Evolutionary conservation across 2,113 vertebrate genomes (phyloP).

Genomic region (Mormyrus lacerda): DNA sequence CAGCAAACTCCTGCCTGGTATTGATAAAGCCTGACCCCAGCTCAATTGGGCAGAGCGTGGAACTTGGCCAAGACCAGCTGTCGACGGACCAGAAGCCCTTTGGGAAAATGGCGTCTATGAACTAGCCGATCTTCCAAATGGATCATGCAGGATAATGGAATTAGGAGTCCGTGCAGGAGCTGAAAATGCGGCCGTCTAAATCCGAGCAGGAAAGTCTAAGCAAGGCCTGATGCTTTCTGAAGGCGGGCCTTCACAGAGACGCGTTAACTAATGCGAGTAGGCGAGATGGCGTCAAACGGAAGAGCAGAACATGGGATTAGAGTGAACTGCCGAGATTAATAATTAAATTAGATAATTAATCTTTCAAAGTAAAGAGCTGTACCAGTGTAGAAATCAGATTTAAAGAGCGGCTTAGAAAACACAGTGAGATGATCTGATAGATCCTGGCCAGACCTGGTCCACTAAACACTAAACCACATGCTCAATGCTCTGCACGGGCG

Average conservation of each 20-base stretch:
- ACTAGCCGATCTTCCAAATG: conserved; percentile 25
- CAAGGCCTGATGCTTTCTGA: background rate
- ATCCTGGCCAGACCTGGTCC: background rate
- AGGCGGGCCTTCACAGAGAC: background rate
- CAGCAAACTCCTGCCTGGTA: conserved; percentile 23
- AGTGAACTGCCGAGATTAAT: conserved; percentile 18
- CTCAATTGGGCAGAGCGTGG: conserved; percentile 52
- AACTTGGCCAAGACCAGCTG: conserved; percentile 47
- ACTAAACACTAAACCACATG: background rate
- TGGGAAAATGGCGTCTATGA: conserved; percentile 13
- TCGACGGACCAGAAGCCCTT: conserved; percentile 12
- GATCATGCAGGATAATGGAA: background rate
- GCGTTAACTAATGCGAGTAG: background rate
- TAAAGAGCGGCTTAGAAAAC: background rate
- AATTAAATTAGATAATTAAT: conserved; percentile 13
- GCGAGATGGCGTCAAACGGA: background rate
- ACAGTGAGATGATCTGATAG: background rate
- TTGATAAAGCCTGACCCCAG: conserved; percentile 47
- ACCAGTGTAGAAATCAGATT: conserved; percentile 4
- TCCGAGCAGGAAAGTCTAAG: background rate
- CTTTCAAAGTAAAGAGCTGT: background rate
- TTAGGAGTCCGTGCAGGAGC: background rate
- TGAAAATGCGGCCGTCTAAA: background rate
- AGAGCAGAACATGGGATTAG: conserved; percentile 20
- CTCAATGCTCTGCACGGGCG: background rate